Conservation (phyloP, 1,140 invertebrate species). For the Bombus sylvicola region DNA sequence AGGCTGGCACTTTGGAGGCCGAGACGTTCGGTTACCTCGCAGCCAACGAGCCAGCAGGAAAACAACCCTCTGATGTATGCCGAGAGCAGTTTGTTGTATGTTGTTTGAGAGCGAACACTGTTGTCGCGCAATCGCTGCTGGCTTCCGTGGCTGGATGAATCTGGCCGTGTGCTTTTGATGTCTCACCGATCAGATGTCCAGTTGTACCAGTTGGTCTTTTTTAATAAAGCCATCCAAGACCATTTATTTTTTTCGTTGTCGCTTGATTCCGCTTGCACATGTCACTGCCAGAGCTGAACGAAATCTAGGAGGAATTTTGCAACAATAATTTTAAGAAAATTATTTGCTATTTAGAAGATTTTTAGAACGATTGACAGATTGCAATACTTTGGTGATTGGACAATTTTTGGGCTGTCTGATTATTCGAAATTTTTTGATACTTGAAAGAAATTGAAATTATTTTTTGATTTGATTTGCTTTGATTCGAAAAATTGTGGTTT, state of each 20-base stretch:
- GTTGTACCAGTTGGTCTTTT: conserved; percentile 20
- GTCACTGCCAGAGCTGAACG: conserved; percentile 7
- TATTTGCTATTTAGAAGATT: too few relatives aligned
- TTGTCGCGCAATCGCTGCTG: conserved; percentile 31
- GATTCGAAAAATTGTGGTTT: too few relatives aligned
- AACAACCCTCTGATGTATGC: conserved; percentile 82
- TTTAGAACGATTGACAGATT: too few relatives aligned
- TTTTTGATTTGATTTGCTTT: too few relatives aligned
- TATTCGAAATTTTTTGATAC: too few relatives aligned
- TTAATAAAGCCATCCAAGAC: conserved; percentile 38
- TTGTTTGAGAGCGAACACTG: conserved; percentile 33
- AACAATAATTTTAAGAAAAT: too few relatives aligned
- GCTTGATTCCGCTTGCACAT: conserved; percentile 49
- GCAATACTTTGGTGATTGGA: too few relatives aligned
- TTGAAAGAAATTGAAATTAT: too few relatives aligned
- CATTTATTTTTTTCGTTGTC: conserved; percentile 34
- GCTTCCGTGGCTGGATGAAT: conserved; percentile 21
- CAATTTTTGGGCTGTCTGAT: too few relatives aligned
- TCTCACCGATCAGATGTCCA: conserved; percentile 13
- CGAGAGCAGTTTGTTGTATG: conserved; percentile 50
- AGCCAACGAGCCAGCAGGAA: conserved; percentile 79
- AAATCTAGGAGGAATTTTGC: not conserved
- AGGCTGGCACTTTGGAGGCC: conserved; percentile 79
- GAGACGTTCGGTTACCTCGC: conserved; percentile 76
- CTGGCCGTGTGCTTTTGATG: conserved; percentile 24